phyloP scores from a whole-genome alignment of 2,797 vertebrate genomes.

The Epinephelus coioides region DNA sequence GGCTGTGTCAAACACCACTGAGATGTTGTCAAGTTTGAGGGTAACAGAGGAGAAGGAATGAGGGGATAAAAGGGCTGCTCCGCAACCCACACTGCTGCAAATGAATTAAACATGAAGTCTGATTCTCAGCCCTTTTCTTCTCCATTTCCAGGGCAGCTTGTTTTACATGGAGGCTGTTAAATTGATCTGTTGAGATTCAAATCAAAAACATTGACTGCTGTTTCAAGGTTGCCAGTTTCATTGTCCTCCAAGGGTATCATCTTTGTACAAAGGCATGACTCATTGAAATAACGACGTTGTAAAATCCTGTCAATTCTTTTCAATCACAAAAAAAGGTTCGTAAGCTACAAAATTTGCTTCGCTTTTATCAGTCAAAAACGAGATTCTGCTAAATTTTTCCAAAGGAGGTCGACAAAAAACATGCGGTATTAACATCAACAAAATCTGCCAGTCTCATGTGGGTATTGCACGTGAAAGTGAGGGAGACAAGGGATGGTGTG shows the following conservation, averaged over 20 bases:
- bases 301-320: constrained; percentile 59
- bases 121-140: constrained; percentile 41
- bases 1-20: constrained; percentile 62
- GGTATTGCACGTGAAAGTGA: constrained; percentile 73
- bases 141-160: constrained; percentile 40
- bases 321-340: constrained; percentile 57
- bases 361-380: constrained; percentile 56
- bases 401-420: constrained; percentile 69
- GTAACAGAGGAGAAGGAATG: constrained; percentile 23
- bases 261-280: constrained; percentile 66
- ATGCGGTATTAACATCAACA: constrained; percentile 74
- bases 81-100: constrained; percentile 49
- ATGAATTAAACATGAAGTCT: constrained; percentile 37
- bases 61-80: constrained; percentile 55
- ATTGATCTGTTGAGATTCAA: constrained; percentile 52
- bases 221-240: constrained; percentile 54
- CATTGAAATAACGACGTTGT: constrained; percentile 47
- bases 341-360: constrained; percentile 73
- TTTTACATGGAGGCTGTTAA: constrained; percentile 45
- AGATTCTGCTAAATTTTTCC: constrained; percentile 43
- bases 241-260: constrained; percentile 51
- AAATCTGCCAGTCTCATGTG: constrained; percentile 52
- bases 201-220: constrained; percentile 43
- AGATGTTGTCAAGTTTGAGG: constrained; percentile 58
- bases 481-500: constrained; percentile 59